phyloP scores from a whole-genome alignment of 2,113 vertebrate species.

The Brevimyrus niger region DNA sequence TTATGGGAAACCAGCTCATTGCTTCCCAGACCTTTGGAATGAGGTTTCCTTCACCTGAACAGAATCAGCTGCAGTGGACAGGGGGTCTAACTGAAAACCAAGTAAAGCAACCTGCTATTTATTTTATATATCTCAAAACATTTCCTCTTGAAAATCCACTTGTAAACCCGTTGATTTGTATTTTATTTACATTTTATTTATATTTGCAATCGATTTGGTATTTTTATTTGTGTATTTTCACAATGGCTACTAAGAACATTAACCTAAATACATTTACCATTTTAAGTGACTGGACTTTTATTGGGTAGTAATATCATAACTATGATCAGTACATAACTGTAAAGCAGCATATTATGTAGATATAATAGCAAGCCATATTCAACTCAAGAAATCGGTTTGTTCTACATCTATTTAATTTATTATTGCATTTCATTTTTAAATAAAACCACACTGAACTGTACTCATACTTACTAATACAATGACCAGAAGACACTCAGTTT shows the following conservation, averaged over 20 bases:
- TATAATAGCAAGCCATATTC: not conserved
- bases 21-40: not conserved
- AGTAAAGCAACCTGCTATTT: not conserved
- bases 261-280: not conserved
- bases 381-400: not conserved
- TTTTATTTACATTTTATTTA: not conserved
- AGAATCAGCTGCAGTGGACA: not conserved
- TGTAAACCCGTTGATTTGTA: not conserved
- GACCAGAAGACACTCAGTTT: not conserved
- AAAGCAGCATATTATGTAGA: not conserved
- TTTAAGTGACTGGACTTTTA: not conserved
- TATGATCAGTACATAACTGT: not conserved
- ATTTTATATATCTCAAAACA: not conserved
- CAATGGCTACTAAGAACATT: not conserved
- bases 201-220: not conserved
- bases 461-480: not conserved
- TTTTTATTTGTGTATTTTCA: not conserved
- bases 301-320: not conserved
- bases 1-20: not conserved
- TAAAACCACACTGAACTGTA: not conserved
- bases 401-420: not conserved
- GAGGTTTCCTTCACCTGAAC: not conserved
- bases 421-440: not conserved
- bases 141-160: not conserved
- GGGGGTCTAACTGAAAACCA: not conserved